phyloP scores from a whole-genome alignment of 2,113 vertebrate genomes.

The Mormyrus iriodes region DNA sequence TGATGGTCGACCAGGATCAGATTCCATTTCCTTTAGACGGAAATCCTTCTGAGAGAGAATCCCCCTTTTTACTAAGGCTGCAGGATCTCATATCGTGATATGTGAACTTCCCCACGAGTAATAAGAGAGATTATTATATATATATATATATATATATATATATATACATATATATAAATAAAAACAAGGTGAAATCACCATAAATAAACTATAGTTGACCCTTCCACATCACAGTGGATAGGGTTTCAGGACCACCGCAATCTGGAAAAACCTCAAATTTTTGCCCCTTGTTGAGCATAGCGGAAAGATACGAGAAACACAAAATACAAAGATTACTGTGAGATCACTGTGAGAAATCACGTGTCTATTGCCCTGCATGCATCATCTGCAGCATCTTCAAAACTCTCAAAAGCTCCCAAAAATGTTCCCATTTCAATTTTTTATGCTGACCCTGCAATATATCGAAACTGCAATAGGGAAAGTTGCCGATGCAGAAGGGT shows the following conservation, averaged over 20 bases:
- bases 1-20: neutral
- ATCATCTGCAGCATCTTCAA: neutral
- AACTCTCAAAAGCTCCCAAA: neutral
- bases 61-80: neutral
- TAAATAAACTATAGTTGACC: too few relatives aligned
- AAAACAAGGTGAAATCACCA: neutral
- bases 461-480: neutral
- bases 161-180: too few relatives aligned
- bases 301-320: neutral
- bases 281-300: neutral
- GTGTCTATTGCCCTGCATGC: neutral
- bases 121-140: too few relatives aligned
- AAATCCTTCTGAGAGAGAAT: neutral
- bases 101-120: neutral
- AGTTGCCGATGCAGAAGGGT: neutral
- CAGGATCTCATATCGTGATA: neutral
- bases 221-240: neutral
- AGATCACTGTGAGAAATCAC: neutral
- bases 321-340: neutral
- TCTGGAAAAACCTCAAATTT: neutral
- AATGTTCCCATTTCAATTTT: neutral
- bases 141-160: too few relatives aligned
- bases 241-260: neutral
- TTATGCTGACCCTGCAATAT: neutral
- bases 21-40: neutral